Evolutionary conservation across 1,140 invertebrate species (phyloP).

Genomic region (Drosophila littoralis): DNA sequence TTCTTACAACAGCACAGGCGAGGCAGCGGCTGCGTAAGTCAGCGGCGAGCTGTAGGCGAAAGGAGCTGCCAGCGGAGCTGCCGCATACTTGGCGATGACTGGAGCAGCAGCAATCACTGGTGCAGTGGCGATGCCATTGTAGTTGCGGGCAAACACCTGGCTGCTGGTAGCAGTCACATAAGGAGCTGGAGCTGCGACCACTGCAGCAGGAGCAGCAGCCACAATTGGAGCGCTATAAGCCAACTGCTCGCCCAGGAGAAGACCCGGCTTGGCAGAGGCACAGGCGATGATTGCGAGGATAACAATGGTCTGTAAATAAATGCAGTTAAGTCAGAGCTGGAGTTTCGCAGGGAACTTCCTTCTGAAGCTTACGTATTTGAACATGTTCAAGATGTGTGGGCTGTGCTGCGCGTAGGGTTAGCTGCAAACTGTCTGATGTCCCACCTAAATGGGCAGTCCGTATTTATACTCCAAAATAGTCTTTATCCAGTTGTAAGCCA

Average conservation of each 20-base stretch:
- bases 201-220: conserved; percentile 61
- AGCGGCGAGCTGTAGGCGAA: not conserved
- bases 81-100: conserved; percentile 38
- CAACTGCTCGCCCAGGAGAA: conserved; percentile 47
- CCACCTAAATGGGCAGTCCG: not conserved
- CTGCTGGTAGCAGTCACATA: conserved; percentile 84
- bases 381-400: conserved; percentile 56
- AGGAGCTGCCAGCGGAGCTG: conserved; percentile 22
- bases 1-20: conserved; percentile 2
- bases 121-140: conserved; percentile 80
- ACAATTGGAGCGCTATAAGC: conserved; percentile 65
- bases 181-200: conserved; percentile 70
- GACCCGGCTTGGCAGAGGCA: conserved; percentile 71
- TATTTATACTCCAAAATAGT: conserved; percentile 48
- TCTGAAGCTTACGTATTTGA: conserved; percentile 50
- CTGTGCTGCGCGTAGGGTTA: conserved; percentile 31
- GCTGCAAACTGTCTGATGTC: conserved; percentile 52
- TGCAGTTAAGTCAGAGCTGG: conserved; percentile 9
- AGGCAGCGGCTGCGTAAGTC: not conserved
- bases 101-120: conserved; percentile 57
- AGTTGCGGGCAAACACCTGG: conserved; percentile 85
- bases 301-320: conserved; percentile 60
- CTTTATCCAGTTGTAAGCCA: conserved; percentile 32
- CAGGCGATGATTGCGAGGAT: conserved; percentile 75
- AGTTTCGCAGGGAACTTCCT: not conserved